Percentiles rank a stretch among this genome's conserved stretches.
Conservation (phyloP, 2,888 invertebrate species). For the Cremastinae sp. region DNA sequence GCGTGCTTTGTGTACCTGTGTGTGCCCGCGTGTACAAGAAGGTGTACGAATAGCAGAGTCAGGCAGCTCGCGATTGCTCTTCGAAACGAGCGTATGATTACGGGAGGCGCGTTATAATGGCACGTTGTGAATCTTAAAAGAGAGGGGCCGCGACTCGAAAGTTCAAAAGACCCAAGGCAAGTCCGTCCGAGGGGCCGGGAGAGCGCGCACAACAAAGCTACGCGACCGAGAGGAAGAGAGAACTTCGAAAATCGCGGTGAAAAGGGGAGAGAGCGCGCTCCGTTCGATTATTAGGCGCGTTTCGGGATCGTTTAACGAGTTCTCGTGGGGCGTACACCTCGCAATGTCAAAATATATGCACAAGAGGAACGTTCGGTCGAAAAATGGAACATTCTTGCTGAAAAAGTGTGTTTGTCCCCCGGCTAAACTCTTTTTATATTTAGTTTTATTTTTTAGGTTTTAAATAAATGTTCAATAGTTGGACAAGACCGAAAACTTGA, state of each 20-base stretch:
- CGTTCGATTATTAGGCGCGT: slow-evolving; percentile 63
- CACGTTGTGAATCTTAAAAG: slow-evolving; percentile 67
- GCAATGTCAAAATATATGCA: too few relatives aligned
- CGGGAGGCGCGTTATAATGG: slow-evolving; percentile 68
- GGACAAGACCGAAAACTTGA: too few relatives aligned
- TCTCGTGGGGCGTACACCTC: too few relatives aligned
- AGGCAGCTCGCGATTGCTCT: slow-evolving; percentile 59
- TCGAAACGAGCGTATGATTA: slow-evolving; percentile 74
- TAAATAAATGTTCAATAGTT: too few relatives aligned
- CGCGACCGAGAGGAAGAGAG: slow-evolving; percentile 23
- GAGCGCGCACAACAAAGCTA: slow-evolving; percentile 22
- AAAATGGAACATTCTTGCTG: too few relatives aligned
- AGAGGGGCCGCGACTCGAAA: slow-evolving; percentile 50
- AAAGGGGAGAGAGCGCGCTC: neutral
- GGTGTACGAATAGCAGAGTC: slow-evolving; percentile 43
- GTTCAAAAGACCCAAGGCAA: slow-evolving; percentile 54
- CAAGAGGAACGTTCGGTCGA: too few relatives aligned
- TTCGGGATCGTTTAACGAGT: slow-evolving; percentile 57
- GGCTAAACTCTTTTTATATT: too few relatives aligned
- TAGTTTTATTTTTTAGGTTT: too few relatives aligned
- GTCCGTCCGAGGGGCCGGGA: slow-evolving; percentile 22
- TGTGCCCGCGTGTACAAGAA: neutral
- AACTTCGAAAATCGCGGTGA: slow-evolving; percentile 13
- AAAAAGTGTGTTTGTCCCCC: too few relatives aligned
- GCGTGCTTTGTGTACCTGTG: neutral